Percentiles rank a stretch among this genome's conserved stretches.
Evolutionary conservation across 2,888 invertebrate genomes (phyloP).

Genomic region (Diaprepes abbreviatus): DNA sequence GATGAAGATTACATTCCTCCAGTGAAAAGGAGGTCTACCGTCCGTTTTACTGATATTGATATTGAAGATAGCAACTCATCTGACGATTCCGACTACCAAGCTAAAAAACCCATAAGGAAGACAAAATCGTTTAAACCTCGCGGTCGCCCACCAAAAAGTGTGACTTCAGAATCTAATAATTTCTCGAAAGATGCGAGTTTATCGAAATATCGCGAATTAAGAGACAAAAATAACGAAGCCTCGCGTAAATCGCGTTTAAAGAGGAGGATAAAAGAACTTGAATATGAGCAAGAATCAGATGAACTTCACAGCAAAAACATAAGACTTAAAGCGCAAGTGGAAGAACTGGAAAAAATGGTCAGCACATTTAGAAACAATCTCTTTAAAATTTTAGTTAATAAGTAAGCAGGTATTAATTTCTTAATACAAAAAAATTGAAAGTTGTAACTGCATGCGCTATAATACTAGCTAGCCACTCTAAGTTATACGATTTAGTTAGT

Average conservation of each 20-base stretch:
- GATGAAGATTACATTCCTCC: slow-evolving; percentile 44
- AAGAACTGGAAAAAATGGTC: slow-evolving; percentile 78
- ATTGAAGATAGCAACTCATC: slow-evolving; percentile 49
- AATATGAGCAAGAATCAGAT: slow-evolving; percentile 67
- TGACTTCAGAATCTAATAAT: slow-evolving; percentile 66
- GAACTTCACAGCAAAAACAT: slow-evolving; percentile 76
- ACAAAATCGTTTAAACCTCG: slow-evolving; percentile 54
- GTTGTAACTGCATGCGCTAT: neutral
- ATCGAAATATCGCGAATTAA: slow-evolving; percentile 75
- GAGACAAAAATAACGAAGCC: slow-evolving; percentile 85
- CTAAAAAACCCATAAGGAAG: slow-evolving; percentile 14
- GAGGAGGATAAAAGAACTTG: slow-evolving; percentile 73
- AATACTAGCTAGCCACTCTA: neutral
- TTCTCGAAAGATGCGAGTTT: slow-evolving; percentile 66
- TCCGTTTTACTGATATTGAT: slow-evolving; percentile 31
- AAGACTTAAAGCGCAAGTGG: slow-evolving; percentile 75
- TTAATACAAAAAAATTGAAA: too few species aligned
- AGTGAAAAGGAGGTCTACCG: slow-evolving; percentile 30
- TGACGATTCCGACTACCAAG: slow-evolving; percentile 54
- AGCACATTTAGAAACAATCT: slow-evolving; percentile 76
- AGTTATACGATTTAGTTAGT: neutral
- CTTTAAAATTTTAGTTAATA: slow-evolving; percentile 75
- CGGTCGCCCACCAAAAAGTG: slow-evolving; percentile 72
- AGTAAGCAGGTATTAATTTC: slow-evolving; percentile 55
- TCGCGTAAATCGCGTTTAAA: slow-evolving; percentile 82